phyloP scores from a whole-genome alignment of 2,113 vertebrate species.

The Eonycteris spelaea region DNA sequence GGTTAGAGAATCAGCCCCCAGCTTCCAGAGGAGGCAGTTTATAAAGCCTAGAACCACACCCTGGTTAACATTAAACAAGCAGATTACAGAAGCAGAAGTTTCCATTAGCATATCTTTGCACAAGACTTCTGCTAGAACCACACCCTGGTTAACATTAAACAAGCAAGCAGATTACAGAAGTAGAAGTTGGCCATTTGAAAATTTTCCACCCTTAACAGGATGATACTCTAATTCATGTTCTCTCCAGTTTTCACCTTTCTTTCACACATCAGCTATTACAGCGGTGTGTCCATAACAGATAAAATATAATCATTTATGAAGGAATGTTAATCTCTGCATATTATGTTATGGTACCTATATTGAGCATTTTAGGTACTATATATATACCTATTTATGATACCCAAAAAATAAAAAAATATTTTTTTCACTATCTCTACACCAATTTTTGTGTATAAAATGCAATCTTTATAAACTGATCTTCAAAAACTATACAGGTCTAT shows the following conservation, averaged over 20 bases:
- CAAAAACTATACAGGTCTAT: neutral
- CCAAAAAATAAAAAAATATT: neutral
- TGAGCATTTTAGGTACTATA: neutral
- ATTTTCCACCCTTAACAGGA: too few relatives aligned
- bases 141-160: too few relatives aligned
- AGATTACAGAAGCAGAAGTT: too few relatives aligned
- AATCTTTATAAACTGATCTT: slow-evolving; percentile 48
- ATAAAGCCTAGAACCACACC: too few relatives aligned
- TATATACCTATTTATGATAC: too few relatives aligned
- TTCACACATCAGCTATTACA: neutral
- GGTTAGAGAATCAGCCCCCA: too few relatives aligned
- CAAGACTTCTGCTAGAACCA: too few relatives aligned
- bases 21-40: too few relatives aligned
- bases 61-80: too few relatives aligned
- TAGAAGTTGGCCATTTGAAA: too few relatives aligned
- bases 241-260: neutral
- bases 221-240: neutral
- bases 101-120: too few relatives aligned
- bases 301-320: neutral
- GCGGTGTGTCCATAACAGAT: neutral
- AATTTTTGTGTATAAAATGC: neutral
- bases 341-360: neutral
- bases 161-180: too few relatives aligned
- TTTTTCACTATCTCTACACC: neutral
- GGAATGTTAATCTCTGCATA: neutral